phyloP scores from a whole-genome alignment of 37 sponge, comb jelly and placozoan species.

The Oscarella lobularis region DNA sequence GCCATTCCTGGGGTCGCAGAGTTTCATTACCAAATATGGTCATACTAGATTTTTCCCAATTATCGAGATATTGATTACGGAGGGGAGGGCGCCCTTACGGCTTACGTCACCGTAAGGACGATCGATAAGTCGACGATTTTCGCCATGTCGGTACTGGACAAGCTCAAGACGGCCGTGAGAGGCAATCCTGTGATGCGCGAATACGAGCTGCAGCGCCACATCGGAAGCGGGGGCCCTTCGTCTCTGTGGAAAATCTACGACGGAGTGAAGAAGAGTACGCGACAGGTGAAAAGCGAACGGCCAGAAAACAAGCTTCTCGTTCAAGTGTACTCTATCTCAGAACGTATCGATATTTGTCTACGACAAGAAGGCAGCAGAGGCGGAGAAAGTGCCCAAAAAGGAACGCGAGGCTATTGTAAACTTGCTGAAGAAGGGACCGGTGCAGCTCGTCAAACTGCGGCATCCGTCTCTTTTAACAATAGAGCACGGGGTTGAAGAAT shows the following conservation, averaged over 20 bases:
- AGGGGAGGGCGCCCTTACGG: no score
- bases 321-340: neutral
- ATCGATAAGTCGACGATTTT: no score
- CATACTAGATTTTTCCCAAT: no score
- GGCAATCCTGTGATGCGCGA: conserved; percentile 73
- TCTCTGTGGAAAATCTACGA: conserved; percentile 57
- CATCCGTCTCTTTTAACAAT: conserved; percentile 66
- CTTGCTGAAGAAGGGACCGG: conserved; percentile 44
- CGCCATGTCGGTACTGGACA: conserved; percentile 68
- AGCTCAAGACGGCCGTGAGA: conserved; percentile 47
- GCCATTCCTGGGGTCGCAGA: no score
- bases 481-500: conserved; percentile 68
- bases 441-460: conserved; percentile 36
- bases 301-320: no score
- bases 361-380: conserved; percentile 40
- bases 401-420: conserved; percentile 38
- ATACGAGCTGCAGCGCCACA: conserved; percentile 51
- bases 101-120: no score
- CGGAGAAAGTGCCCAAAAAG: conserved; percentile 57
- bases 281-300: conserved; percentile 50
- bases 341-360: conserved; percentile 54
- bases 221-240: conserved; percentile 68
- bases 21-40: no score
- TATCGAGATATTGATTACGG: no score
- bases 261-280: conserved; percentile 47